Conservation (phyloP, 2,888 invertebrate species). For the Camptogramma bilineatum region DNA sequence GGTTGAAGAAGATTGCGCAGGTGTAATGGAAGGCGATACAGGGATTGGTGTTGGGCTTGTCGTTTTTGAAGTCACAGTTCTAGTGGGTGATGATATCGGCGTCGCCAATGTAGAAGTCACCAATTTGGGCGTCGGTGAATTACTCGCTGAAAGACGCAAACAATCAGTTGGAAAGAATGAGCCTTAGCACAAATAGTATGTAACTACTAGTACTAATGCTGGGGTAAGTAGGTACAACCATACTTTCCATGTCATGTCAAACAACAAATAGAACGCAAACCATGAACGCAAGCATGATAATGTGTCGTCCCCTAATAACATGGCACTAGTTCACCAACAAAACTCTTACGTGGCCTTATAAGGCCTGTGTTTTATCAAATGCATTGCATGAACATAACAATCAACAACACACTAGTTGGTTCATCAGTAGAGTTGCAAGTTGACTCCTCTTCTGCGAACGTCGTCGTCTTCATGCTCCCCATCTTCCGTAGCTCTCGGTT, state of each 20-base stretch:
- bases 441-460: neutral
- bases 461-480: neutral
- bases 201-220: too few species aligned
- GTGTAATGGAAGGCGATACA: neutral
- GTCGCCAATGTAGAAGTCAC: neutral
- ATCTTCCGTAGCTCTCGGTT: conserved; percentile 11
- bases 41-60: neutral
- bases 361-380: too few species aligned
- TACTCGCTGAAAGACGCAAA: conserved; percentile 4
- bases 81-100: neutral
- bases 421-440: conserved; percentile 18
- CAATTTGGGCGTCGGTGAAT: neutral
- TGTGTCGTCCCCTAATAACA: too few species aligned
- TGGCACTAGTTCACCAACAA: too few species aligned
- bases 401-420: too few species aligned
- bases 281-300: too few species aligned
- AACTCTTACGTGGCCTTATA: too few species aligned
- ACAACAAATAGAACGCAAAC: too few species aligned
- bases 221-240: too few species aligned
- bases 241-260: too few species aligned
- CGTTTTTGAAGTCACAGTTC: neutral
- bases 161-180: neutral
- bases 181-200: neutral
- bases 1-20: neutral
- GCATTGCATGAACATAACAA: too few species aligned